Conservation (phyloP, 2,797 vertebrate species). For the Periparus ater region DNA sequence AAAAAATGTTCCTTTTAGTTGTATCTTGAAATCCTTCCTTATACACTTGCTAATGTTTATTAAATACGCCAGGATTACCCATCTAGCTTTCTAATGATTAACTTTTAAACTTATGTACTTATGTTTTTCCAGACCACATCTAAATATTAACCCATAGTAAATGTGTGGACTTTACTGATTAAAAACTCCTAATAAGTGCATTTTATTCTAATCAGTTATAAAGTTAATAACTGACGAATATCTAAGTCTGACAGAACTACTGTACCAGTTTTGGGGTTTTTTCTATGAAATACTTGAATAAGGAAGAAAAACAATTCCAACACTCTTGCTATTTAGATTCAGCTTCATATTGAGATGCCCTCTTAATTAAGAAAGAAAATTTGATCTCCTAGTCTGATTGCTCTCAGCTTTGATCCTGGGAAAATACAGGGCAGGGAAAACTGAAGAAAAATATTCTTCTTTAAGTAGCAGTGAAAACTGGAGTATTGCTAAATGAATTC, state of each 20-base stretch:
- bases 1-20: background rate
- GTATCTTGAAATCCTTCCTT: conserved; percentile 1
- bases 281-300: background rate
- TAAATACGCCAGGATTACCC: conserved; percentile 39
- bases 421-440: background rate
- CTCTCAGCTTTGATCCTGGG: background rate
- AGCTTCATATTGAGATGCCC: background rate
- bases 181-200: conserved; percentile 63
- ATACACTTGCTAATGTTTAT: conserved; percentile 38
- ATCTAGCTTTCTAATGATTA: conserved; percentile 67
- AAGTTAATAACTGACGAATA: conserved; percentile 20
- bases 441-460: background rate
- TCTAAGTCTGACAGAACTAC: background rate
- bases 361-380: background rate
- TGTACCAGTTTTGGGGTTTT: background rate
- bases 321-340: background rate
- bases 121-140: conserved; percentile 47
- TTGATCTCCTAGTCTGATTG: background rate
- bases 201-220: conserved; percentile 62
- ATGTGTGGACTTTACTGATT: conserved; percentile 62
- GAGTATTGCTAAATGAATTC: background rate
- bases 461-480: background rate
- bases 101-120: conserved; percentile 59
- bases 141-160: conserved; percentile 62
- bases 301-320: background rate